Base-by-base conservation (phyloP, 1,140 invertebrate species). In the Caligus rogercresseyi region DNA sequence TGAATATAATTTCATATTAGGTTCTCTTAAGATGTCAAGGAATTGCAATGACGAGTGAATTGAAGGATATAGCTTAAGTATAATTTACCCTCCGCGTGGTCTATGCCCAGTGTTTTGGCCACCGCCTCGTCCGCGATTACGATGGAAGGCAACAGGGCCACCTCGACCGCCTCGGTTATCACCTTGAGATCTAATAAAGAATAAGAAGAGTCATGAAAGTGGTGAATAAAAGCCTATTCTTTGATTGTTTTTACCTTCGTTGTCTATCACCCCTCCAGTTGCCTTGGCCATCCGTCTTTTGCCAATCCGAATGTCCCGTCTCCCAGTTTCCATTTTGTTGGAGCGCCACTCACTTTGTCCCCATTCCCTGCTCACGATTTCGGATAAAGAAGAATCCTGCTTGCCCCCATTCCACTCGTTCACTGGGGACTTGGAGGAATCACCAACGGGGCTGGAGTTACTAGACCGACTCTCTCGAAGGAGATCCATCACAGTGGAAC, bases 61-160 rank as follows among this genome's bases (percentile, higher is more conserved):
- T n/a, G n/a, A n/a, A n/a, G n/a, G n/a, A n/a, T n/a, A n/a, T n/a
- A n/a, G n/a, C n/a, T n/a, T n/a, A n/a, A n/a, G n/a, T n/a, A n/a
- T n/a, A n/a, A 54, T 18, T 54, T 54, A 54, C 21, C 58, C 61
- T 3, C 61, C 59, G 15, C 64, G 19, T 53, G 21, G 25, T 1
- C 62, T 51, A 31, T 20, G 51, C 57, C 60, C 26, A 19, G 19
- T 24, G 25, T 26, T 24, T 52, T 26, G 60, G 13, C 55, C 55
- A 52, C 55, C 55, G 25, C 52, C 21, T 19, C 53, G 61, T 21
- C 24, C 54, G 21, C 64, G 65, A 23, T 66, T 21, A 0, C 58
- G 54, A 7, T 59, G 60, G 67, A 18, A 75, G 74, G 54, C 74
- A 68, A 66, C 71, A 72, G 20, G 74, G 74, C 31, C 72, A 72